phyloP scores from a whole-genome alignment of 2,797 vertebrate genomes.

The Smutsia gigantea region DNA sequence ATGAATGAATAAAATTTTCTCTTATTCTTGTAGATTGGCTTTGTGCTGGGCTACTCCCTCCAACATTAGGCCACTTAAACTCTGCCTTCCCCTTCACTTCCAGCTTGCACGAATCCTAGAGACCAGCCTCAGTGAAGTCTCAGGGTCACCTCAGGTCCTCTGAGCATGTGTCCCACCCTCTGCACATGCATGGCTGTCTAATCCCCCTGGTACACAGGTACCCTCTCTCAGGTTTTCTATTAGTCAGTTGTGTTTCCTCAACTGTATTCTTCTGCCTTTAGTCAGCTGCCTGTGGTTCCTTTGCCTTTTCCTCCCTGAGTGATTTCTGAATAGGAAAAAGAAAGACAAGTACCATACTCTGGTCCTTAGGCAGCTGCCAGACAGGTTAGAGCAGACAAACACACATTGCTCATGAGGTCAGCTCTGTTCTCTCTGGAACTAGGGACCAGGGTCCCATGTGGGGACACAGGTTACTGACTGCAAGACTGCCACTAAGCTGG shows the following conservation, averaged over 20 bases:
- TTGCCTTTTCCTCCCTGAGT: background rate
- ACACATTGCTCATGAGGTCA: background rate
- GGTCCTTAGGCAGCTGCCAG: background rate
- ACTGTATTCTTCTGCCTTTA: background rate
- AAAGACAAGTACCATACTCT: background rate
- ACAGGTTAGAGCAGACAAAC: background rate
- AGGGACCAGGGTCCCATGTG: background rate
- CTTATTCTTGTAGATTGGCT: background rate
- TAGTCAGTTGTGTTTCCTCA: background rate
- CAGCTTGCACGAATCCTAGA: background rate
- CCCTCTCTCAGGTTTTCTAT: background rate
- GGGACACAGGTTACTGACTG: background rate
- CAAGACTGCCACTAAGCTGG: background rate
- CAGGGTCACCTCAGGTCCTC: background rate
- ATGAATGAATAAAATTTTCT: background rate
- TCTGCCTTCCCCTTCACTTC: background rate
- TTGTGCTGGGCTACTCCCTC: background rate
- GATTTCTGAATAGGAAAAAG: too few relatives aligned
- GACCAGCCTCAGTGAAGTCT: background rate
- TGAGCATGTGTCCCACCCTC: background rate
- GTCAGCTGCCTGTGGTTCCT: background rate
- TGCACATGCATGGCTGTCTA: background rate
- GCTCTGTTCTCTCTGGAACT: background rate
- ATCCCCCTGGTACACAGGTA: background rate
- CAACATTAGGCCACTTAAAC: background rate